Evolutionary conservation across 2,888 invertebrate genomes (phyloP).

Genomic region (Ornithoptera alexandrae): DNA sequence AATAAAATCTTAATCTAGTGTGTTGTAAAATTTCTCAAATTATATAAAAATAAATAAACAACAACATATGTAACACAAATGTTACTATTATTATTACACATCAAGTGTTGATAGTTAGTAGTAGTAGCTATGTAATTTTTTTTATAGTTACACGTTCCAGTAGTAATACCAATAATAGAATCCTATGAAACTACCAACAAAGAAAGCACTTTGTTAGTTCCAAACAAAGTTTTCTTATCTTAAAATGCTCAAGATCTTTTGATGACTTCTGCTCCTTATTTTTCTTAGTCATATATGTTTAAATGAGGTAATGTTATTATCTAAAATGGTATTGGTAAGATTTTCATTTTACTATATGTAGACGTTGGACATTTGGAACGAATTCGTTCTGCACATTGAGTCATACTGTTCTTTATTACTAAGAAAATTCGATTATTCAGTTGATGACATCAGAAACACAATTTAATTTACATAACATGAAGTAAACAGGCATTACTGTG

Average conservation of each 20-base stretch:
- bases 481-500: background rate
- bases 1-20: too few relatives aligned
- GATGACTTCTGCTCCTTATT: background rate
- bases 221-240: conserved; percentile 1
- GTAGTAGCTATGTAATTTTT: background rate
- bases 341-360: conserved; percentile 3
- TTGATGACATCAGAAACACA: conserved; percentile 31
- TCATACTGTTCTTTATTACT: conserved; percentile 26
- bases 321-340: background rate
- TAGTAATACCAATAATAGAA: background rate
- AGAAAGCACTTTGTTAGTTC: background rate
- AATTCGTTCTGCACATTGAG: conserved; percentile 28
- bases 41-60: too few relatives aligned
- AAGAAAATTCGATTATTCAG: conserved; percentile 31
- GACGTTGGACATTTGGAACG: conserved; percentile 1
- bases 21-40: too few relatives aligned
- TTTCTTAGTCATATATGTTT: background rate
- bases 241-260: background rate
- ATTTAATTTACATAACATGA: conserved; percentile 20
- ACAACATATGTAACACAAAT: too few relatives aligned
- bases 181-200: background rate
- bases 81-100: too few relatives aligned
- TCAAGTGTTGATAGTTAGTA: background rate
- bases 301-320: background rate
- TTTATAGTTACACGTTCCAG: background rate